A percentile compares a stretch with the other conserved stretches of the same genome.
Evolutionary conservation across 2,888 invertebrate genomes (phyloP).

Genomic region (Oscheius sp.): DNA sequence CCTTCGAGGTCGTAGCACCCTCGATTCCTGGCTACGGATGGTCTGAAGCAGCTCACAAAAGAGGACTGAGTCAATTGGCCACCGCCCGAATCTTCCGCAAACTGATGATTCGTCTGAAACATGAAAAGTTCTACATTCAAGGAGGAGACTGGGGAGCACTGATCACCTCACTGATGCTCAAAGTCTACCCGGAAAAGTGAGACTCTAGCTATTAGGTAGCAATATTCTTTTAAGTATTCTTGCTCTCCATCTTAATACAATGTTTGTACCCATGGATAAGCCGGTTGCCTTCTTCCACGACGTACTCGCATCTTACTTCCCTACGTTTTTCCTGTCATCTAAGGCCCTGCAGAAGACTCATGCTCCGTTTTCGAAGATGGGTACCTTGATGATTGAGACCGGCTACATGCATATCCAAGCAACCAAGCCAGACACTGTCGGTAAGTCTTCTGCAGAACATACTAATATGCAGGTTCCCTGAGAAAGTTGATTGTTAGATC

Average conservation of each 20-base stretch:
- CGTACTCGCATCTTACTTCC: slow-evolving; percentile 56
- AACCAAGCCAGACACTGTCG: slow-evolving; percentile 89
- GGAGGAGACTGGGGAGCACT: slow-evolving; percentile 84
- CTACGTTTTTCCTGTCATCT: slow-evolving; percentile 49
- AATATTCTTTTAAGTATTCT: slow-evolving; percentile 73
- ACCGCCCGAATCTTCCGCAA: slow-evolving; percentile 78
- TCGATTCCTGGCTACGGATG: slow-evolving; percentile 78
- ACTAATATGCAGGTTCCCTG: no score
- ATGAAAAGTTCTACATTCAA: slow-evolving; percentile 81
- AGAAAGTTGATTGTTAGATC: no score
- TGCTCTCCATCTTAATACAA: slow-evolving; percentile 82
- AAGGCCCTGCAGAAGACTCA: slow-evolving; percentile 40
- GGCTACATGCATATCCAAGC: slow-evolving; percentile 83
- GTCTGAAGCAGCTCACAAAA: slow-evolving; percentile 78
- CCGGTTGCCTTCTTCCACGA: slow-evolving; percentile 44
- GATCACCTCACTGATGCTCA: slow-evolving; percentile 80
- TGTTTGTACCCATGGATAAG: slow-evolving; percentile 66
- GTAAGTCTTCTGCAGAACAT: slow-evolving; percentile 75
- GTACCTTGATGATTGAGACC: slow-evolving; percentile 74
- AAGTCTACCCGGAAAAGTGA: slow-evolving; percentile 79
- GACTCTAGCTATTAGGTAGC: slow-evolving; percentile 1
- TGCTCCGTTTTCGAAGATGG: slow-evolving; percentile 56
- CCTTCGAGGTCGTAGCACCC: slow-evolving; percentile 76
- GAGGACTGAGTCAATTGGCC: slow-evolving; percentile 75
- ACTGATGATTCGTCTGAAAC: slow-evolving; percentile 82